Conservation (phyloP, 1,140 invertebrate genomes). For the Pseudobourletiella spinata region DNA sequence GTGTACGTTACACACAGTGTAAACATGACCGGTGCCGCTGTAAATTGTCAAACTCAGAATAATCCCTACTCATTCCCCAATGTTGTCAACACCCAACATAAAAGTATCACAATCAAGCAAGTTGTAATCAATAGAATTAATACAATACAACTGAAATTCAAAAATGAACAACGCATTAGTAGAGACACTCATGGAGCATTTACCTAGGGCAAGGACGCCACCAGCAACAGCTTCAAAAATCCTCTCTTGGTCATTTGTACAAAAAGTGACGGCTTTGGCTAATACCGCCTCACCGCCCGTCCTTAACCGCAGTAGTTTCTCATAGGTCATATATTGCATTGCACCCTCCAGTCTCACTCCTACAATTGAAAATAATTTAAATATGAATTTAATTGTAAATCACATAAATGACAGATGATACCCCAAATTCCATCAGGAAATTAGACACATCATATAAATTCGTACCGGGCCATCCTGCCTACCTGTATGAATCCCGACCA, state of each 20-base stretch:
- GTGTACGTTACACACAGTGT: constrained; percentile 34
- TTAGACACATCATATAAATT: no score
- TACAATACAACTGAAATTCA: not conserved
- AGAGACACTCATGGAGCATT: no score
- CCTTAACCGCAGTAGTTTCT: constrained; percentile 34
- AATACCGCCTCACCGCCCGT: constrained; percentile 34
- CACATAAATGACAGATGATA: no score
- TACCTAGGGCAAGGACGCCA: constrained; percentile 33
- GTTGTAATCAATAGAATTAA: not conserved
- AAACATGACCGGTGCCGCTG: constrained; percentile 37
- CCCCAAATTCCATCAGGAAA: no score
- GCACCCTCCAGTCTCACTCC: constrained; percentile 36
- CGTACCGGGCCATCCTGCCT: no score
- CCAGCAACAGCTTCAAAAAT: constrained; percentile 36
- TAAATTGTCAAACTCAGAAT: no score
- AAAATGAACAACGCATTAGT: no score
- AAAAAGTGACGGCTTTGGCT: constrained; percentile 36
- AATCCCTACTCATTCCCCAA: no score
- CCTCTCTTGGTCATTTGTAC: constrained; percentile 37
- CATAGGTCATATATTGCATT: constrained; percentile 35
- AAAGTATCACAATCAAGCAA: not conserved
- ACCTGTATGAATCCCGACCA: constrained; percentile 36
- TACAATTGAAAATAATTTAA: no score
- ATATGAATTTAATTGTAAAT: no score
- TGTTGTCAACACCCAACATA: constrained; percentile 4